Conservation (phyloP, 2,113 vertebrate species). For the Stercorarius parasiticus region DNA sequence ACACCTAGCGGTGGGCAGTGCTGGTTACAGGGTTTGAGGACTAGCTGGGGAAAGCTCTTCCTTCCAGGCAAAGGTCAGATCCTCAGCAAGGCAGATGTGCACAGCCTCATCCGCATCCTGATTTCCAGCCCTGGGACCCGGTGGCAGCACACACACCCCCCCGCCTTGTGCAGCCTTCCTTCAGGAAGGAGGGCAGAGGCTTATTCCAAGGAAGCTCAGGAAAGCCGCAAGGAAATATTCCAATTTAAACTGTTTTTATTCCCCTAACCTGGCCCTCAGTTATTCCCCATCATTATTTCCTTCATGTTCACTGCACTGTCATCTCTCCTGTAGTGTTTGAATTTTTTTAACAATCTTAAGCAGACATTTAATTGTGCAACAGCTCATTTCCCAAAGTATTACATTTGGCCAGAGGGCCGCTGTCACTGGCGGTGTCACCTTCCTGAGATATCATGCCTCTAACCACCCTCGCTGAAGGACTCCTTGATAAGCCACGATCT, state of each 20-base stretch:
- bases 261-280: neutral
- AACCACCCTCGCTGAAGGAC: neutral
- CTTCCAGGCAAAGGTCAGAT: neutral
- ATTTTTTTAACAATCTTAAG: neutral
- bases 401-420: neutral
- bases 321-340: neutral
- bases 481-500: neutral
- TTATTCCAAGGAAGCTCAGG: neutral
- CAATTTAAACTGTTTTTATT: neutral
- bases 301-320: neutral
- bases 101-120: neutral
- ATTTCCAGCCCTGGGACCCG: no score
- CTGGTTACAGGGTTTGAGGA: neutral
- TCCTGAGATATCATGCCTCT: neutral
- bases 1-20: neutral
- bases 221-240: neutral
- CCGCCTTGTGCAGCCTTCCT: neutral
- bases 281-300: neutral
- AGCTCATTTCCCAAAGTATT: conserved; percentile 4
- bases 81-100: neutral
- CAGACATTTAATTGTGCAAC: neutral
- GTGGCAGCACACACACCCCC: neutral
- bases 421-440: neutral
- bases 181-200: neutral
- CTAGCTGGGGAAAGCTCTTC: neutral